phyloP scores from a whole-genome alignment of 2,113 vertebrate genomes.

The Sula dactylatra region DNA sequence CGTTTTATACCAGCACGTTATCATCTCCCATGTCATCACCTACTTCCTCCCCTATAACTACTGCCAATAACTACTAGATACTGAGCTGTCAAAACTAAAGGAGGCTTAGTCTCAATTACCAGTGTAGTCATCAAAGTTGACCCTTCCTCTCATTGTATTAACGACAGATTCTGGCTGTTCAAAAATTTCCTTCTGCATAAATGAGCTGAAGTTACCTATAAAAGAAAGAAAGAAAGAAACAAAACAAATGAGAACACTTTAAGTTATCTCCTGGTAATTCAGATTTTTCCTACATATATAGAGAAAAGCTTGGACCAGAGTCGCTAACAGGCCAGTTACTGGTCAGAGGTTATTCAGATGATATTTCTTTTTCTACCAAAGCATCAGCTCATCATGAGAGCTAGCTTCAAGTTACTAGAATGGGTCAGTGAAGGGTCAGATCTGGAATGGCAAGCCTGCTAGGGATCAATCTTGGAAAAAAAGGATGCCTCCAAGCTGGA shows the following conservation, averaged over 20 bases:
- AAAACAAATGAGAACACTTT: neutral
- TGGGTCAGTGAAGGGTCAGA: neutral
- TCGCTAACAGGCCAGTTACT: neutral
- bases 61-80: neutral
- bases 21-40: neutral
- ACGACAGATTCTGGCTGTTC: slow-evolving; percentile 98
- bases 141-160: slow-evolving; percentile 97
- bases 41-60: neutral
- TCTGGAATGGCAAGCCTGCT: neutral
- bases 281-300: neutral
- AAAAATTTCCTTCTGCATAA: slow-evolving; percentile 99
- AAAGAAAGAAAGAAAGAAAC: neutral
- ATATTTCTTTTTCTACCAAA: neutral
- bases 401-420: neutral
- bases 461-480: neutral
- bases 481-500: neutral
- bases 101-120: slow-evolving; percentile 73
- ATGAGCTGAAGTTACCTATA: slow-evolving; percentile 95
- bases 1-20: neutral
- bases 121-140: slow-evolving; percentile 96
- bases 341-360: neutral
- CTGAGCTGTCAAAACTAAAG: neutral
- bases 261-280: neutral
- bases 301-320: neutral
- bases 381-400: neutral